Evolutionary conservation across 2,797 vertebrate genomes (phyloP).

Genomic region (Myotis findleyi): DNA sequence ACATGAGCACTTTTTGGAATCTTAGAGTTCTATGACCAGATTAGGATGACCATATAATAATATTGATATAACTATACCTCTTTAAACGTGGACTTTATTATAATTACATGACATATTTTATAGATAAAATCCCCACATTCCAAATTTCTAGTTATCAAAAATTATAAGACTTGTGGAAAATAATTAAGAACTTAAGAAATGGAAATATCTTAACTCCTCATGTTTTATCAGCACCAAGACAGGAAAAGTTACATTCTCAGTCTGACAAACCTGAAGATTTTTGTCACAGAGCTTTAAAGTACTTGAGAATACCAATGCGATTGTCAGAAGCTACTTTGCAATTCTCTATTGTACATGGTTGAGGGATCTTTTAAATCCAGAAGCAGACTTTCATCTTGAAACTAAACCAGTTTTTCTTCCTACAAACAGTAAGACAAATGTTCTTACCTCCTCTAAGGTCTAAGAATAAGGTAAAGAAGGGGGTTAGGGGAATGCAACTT

Average conservation of each 20-base stretch:
- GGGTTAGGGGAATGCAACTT: not conserved
- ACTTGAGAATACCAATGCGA: not conserved
- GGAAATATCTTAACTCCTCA: not conserved
- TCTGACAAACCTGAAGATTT: not conserved
- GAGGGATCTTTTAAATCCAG: not conserved
- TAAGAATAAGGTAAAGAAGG: not conserved
- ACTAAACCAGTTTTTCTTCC: not conserved
- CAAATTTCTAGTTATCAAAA: constrained; percentile 34
- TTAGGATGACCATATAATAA: not conserved
- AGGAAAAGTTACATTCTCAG: not conserved
- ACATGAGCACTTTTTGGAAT: not conserved
- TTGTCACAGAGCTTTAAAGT: not conserved
- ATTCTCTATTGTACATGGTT: not conserved
- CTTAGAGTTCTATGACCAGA: not conserved
- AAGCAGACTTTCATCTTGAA: not conserved
- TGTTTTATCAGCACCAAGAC: not conserved
- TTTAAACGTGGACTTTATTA: not conserved
- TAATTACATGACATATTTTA: not conserved
- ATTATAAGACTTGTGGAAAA: not conserved
- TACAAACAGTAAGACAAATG: not conserved
- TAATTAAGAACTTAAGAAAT: not conserved
- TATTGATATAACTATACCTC: not conserved
- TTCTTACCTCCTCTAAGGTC: not conserved
- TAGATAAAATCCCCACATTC: not conserved
- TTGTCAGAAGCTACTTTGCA: not conserved